Evolutionary conservation across 1,140 invertebrate species (phyloP), one percentile per base, ranked within the genome.

Genomic region (Maconellicoccus hirsutus): DNA sequence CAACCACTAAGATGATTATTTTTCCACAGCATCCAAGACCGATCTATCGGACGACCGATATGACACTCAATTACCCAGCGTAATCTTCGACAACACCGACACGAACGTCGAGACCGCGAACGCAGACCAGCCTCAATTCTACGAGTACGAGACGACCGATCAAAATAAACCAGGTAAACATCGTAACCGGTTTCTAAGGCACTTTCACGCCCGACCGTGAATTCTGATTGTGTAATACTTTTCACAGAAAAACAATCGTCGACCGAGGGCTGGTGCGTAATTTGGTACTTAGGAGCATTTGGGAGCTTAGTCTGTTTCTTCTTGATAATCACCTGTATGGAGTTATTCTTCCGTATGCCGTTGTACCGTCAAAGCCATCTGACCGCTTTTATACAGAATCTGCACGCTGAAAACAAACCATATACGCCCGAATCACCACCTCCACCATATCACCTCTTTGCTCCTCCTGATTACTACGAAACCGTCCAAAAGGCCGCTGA

Each of bases 251-350:
- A 33, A 61, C 38, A 38, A 3, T 22, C n/a, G 0, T 69, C 61
- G 7, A 69, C 63, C 25, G 72, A 70, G 22, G 81, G 83, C 0
- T 83, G 83, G 82, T 84, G 83, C 22, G 82, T 85, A 39, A 79
- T 85, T 0, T 85, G 83, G 83, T 85, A 85, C 77, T 81, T 85
- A 21, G 84, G 83, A 10, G 84, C 83, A 1, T 85, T 85, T 73
- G 83, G 83, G 3, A 83, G 83, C 0, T 75, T 85, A 19, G 83
- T 85, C 2, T 79, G 81, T 0, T 85, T 85, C 76, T 85, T 85
- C 75, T 77, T 85, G 6, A 80, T 85, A 4, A 82, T 85, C n/a
- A 84, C 83, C 71, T 85, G 83, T 73, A 83, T 82, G 0, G 84
- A 85, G 72, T 84, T 84, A 82, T 85, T 83, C 72, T 85, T 84